A percentile compares a stretch with the other conserved stretches of the same genome.
phyloP scores from a whole-genome alignment of 2,888 invertebrate species.

The Thymelicus sylvestris region DNA sequence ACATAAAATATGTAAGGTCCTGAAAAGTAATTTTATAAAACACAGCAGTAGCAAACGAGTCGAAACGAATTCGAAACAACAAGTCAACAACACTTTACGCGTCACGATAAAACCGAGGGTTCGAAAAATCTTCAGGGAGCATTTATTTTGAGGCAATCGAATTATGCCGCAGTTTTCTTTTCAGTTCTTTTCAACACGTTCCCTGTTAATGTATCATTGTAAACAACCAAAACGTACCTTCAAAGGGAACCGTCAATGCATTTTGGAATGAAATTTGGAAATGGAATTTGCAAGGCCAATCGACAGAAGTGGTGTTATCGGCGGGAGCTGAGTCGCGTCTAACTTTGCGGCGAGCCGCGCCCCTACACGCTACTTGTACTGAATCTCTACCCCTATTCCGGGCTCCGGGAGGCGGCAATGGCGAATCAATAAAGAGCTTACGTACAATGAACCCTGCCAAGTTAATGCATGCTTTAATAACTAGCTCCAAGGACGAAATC shows the following conservation, averaged over 20 bases:
- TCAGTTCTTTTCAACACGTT: constrained; percentile 42
- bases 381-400: constrained; percentile 84
- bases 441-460: constrained; percentile 34
- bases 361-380: constrained; percentile 84
- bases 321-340: constrained; percentile 81
- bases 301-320: constrained; percentile 69
- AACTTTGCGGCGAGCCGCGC: constrained; percentile 85
- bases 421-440: constrained; percentile 45
- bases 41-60: constrained; percentile 57
- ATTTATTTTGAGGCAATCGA: constrained; percentile 62
- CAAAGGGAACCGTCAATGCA: constrained; percentile 39
- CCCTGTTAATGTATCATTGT: constrained; percentile 32
- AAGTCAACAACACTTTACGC: constrained; percentile 76
- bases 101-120: constrained; percentile 65
- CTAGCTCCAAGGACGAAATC: constrained; percentile 49
- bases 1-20: constrained; percentile 41
- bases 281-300: constrained; percentile 56
- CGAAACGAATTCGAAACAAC: constrained; percentile 75
- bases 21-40: constrained; percentile 42
- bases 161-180: constrained; percentile 59
- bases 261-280: constrained; percentile 37
- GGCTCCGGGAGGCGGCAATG: constrained; percentile 74
- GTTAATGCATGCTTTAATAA: constrained; percentile 41
- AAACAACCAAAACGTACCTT: constrained; percentile 61
- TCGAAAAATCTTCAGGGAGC: constrained; percentile 66